Conservation (phyloP, 2,113 vertebrate genomes). For the Corydoras maculifer region DNA sequence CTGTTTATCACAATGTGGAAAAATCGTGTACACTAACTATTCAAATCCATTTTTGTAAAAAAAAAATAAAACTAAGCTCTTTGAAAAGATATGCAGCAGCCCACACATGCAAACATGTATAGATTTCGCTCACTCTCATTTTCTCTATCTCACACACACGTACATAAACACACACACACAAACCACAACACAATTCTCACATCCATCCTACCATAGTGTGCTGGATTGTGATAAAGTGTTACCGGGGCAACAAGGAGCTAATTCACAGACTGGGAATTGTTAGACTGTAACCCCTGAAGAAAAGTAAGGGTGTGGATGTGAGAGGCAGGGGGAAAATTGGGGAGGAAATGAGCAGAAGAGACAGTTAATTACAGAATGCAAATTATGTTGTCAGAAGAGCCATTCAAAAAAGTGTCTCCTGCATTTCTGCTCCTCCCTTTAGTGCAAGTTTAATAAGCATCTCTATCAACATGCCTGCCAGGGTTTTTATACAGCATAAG, state of each 20-base stretch:
- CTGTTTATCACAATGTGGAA: too few species aligned
- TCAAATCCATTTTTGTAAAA: too few species aligned
- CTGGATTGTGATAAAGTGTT: conserved; percentile 47
- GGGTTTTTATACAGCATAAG: conserved; percentile 47
- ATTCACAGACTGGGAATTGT: conserved; percentile 18
- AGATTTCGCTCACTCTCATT: background rate
- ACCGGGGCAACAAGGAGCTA: conserved; percentile 47
- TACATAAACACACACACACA: conserved; percentile 10
- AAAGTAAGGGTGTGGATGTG: conserved; percentile 23
- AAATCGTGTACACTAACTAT: too few species aligned
- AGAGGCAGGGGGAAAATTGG: background rate
- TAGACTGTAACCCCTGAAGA: conserved; percentile 34
- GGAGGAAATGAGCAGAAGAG: conserved; percentile 37
- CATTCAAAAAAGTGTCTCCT: conserved; percentile 51
- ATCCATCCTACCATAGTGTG: conserved; percentile 45
- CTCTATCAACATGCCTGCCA: conserved; percentile 44
- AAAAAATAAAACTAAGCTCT: too few species aligned
- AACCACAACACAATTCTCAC: conserved; percentile 17
- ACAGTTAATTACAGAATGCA: conserved; percentile 71
- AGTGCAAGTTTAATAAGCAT: conserved; percentile 52
- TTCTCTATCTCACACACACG: background rate
- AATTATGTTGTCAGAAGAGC: conserved; percentile 62
- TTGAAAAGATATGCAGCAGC: conserved; percentile 16
- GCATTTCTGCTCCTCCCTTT: conserved; percentile 44
- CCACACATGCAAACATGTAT: conserved; percentile 9